Evolutionary conservation across 1,140 invertebrate genomes (phyloP).

Genomic region (Atopsyche davidsoni): DNA sequence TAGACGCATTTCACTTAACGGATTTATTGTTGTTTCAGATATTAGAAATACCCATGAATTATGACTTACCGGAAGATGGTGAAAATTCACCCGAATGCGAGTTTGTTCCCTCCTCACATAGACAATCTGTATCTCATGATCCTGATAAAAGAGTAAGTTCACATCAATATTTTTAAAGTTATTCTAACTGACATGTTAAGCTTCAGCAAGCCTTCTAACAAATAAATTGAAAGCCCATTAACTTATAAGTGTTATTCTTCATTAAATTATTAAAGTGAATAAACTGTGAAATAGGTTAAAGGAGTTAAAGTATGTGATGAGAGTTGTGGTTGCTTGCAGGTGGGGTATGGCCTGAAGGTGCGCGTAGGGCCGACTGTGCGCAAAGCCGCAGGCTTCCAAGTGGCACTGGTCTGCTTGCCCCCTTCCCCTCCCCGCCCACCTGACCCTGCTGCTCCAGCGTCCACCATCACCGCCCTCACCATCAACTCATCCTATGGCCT

Average conservation of each 20-base stretch:
- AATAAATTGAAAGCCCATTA: too few relatives aligned
- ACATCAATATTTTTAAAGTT: not conserved
- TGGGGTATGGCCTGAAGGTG: conserved; percentile 32
- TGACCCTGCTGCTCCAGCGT: conserved; percentile 32
- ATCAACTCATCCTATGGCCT: conserved; percentile 95
- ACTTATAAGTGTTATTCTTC: not conserved
- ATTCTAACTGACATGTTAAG: not conserved
- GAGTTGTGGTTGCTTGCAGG: conserved; percentile 10
- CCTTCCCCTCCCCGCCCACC: conserved; percentile 32
- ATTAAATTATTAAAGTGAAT: not conserved
- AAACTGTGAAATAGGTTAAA: too few relatives aligned
- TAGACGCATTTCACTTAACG: not conserved
- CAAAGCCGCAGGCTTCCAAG: conserved; percentile 86
- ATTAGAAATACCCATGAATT: conserved; percentile 82
- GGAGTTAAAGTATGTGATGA: too few relatives aligned
- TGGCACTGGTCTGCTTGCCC: conserved; percentile 84
- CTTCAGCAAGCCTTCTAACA: not conserved
- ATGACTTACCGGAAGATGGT: conserved; percentile 73
- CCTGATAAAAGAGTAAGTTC: conserved; percentile 50
- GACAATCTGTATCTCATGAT: conserved; percentile 51
- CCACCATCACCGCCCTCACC: conserved; percentile 75
- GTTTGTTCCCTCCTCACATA: conserved; percentile 59
- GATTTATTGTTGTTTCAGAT: conserved; percentile 49
- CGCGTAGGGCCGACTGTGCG: conserved; percentile 38
- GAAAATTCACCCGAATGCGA: conserved; percentile 74